Percentiles rank a stretch among this genome's conserved stretches.
Conservation (phyloP, 2,797 vertebrate species). For the Xenopus petersii region DNA sequence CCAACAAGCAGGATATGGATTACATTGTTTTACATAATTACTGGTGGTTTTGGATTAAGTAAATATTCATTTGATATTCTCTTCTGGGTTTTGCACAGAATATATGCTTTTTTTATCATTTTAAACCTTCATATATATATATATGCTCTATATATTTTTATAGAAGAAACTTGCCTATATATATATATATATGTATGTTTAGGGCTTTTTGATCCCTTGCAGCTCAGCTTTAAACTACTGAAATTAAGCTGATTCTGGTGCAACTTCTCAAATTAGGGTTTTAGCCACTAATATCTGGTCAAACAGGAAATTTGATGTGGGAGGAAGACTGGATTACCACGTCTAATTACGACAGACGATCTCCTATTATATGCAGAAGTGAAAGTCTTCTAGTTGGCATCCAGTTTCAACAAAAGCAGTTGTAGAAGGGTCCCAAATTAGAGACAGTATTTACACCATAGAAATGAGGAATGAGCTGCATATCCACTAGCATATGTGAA, state of each 20-base stretch:
- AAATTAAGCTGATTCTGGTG: slow-evolving; percentile 67
- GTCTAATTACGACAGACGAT: slow-evolving; percentile 60
- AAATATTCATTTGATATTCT: neutral
- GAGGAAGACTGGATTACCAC: slow-evolving; percentile 57
- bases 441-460: too few species aligned
- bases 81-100: slow-evolving; percentile 12
- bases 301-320: slow-evolving; percentile 67
- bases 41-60: too few species aligned
- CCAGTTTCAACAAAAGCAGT: slow-evolving; percentile 40
- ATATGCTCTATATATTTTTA: slow-evolving; percentile 53
- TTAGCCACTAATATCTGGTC: slow-evolving; percentile 61
- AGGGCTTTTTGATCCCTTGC: slow-evolving; percentile 58
- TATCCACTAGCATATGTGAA: too few species aligned
- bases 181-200: slow-evolving; percentile 37
- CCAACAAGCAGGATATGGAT: too few species aligned
- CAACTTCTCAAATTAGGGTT: slow-evolving; percentile 61
- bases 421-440: neutral
- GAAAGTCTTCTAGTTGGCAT: slow-evolving; percentile 56
- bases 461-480: too few species aligned
- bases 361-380: slow-evolving; percentile 56
- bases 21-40: too few species aligned
- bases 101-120: slow-evolving; percentile 58
- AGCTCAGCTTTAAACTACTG: slow-evolving; percentile 54
- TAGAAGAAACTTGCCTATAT: slow-evolving; percentile 62
- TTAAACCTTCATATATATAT: slow-evolving; percentile 53